Percentiles rank a stretch among this genome's conserved stretches.
phyloP scores from a whole-genome alignment of 2,113 vertebrate species.

The Mixornis gularis region DNA sequence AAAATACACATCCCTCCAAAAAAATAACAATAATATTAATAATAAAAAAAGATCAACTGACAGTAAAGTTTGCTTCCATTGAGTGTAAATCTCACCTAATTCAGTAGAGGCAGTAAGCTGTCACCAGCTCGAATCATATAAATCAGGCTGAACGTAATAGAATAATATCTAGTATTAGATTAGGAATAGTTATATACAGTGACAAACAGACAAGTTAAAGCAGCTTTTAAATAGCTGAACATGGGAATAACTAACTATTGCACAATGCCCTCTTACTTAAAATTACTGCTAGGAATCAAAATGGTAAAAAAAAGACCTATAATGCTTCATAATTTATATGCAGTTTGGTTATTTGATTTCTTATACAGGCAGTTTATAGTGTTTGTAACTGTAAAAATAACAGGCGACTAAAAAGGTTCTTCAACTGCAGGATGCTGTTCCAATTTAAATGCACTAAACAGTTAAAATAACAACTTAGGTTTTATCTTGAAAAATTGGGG shows the following conservation, averaged over 20 bases:
- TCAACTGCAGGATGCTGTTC: constrained; percentile 58
- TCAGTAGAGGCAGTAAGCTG: constrained; percentile 74
- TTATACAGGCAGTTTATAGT: constrained; percentile 76
- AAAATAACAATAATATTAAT: not conserved
- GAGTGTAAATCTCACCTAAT: constrained; percentile 64
- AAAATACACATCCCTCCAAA: constrained; percentile 8
- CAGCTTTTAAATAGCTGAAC: constrained; percentile 78
- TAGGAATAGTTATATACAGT: constrained; percentile 77
- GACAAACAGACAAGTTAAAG: constrained; percentile 78
- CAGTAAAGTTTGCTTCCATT: constrained; percentile 53
- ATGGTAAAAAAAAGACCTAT: constrained; percentile 58
- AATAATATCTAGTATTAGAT: constrained; percentile 76
- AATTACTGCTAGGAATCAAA: constrained; percentile 73
- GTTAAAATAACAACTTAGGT: constrained; percentile 50
- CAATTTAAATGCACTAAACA: constrained; percentile 57
- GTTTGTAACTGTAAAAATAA: constrained; percentile 68
- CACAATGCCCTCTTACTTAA: constrained; percentile 81
- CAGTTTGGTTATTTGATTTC: constrained; percentile 73
- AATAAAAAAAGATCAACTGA: not conserved
- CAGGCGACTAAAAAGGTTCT: constrained; percentile 40
- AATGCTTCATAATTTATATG: constrained; percentile 70
- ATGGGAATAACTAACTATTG: constrained; percentile 80
- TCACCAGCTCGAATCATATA: constrained; percentile 66
- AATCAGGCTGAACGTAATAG: constrained; percentile 70
- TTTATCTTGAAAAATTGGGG: constrained; percentile 21